These are phyloP conservation scores for Gortyna flavago DNA, from an alignment of 2,888 invertebrate species.

Conservation along the genomic window DNA sequence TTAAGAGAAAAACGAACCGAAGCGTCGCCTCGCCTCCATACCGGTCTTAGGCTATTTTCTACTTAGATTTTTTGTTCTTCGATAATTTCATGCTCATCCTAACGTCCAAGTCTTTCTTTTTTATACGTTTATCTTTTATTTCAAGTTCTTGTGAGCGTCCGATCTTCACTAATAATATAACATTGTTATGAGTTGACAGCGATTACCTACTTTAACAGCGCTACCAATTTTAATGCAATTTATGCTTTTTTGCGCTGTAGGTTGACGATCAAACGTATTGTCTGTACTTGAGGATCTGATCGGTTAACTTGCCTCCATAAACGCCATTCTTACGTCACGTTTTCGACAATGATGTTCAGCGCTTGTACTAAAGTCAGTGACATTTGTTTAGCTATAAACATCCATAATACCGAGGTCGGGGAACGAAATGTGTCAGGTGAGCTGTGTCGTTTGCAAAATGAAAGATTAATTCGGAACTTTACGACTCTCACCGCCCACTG, in stretches of 20 bases:
- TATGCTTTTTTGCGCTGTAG: slow-evolving; percentile 63
- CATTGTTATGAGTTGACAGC: slow-evolving; percentile 63
- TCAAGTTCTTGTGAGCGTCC: slow-evolving; percentile 49
- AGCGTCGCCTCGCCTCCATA: slow-evolving; percentile 64
- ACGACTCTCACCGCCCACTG: slow-evolving; percentile 46
- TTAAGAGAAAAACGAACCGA: slow-evolving; percentile 67
- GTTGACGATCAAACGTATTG: slow-evolving; percentile 58
- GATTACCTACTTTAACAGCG: slow-evolving; percentile 62
- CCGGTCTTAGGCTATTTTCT: slow-evolving; percentile 69
- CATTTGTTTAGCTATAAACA: slow-evolving; percentile 56
- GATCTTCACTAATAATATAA: slow-evolving; percentile 61
- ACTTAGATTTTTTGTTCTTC: slow-evolving; percentile 69
- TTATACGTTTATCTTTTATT: slow-evolving; percentile 59
- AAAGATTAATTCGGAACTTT: slow-evolving; percentile 57
- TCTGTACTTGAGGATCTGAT: slow-evolving; percentile 50
- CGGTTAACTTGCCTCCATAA: slow-evolving; percentile 31
- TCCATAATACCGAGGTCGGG: slow-evolving; percentile 51
- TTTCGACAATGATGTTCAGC: slow-evolving; percentile 34
- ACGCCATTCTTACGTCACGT: slow-evolving; percentile 39
- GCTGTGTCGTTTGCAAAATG: slow-evolving; percentile 53
- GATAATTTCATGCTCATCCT: slow-evolving; percentile 72
- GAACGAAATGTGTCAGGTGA: slow-evolving; percentile 54
- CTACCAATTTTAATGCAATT: slow-evolving; percentile 67
- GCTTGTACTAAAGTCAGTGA: slow-evolving; percentile 54
- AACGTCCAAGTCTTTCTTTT: slow-evolving; percentile 64